Conservation (phyloP, 2,888 invertebrate species). For the Eudasyphora cyanicolor region DNA sequence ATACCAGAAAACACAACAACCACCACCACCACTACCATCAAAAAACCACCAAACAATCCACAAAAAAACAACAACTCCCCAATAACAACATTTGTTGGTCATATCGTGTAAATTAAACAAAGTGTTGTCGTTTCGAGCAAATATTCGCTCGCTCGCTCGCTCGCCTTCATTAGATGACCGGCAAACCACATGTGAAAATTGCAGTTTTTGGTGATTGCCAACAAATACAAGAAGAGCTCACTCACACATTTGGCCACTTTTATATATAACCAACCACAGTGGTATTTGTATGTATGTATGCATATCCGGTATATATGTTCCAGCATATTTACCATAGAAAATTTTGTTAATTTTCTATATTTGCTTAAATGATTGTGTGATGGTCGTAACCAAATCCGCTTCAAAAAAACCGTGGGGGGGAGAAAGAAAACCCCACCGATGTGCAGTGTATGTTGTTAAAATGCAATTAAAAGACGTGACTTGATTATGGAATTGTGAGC, state of each 20-base stretch:
- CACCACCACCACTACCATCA: background rate
- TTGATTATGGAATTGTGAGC: conserved; percentile 50
- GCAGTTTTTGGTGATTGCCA: background rate
- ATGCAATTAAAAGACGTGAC: conserved; percentile 63
- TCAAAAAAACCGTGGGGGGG: too few species aligned
- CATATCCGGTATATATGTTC: background rate
- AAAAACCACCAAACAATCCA: background rate
- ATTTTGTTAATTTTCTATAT: background rate
- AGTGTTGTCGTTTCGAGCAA: too few species aligned
- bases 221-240: background rate
- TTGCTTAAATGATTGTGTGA: background rate
- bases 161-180: background rate
- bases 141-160: background rate
- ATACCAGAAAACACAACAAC: too few species aligned
- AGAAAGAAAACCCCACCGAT: too few species aligned
- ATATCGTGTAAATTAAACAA: conserved; percentile 14
- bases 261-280: background rate
- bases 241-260: background rate
- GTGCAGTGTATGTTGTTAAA: conserved; percentile 47
- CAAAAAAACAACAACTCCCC: background rate
- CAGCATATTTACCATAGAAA: background rate
- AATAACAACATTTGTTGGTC: background rate
- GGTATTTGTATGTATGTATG: background rate
- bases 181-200: background rate
- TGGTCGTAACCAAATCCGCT: too few species aligned